phyloP scores from a whole-genome alignment of 2,797 vertebrate genomes.

The Todus mexicanus region DNA sequence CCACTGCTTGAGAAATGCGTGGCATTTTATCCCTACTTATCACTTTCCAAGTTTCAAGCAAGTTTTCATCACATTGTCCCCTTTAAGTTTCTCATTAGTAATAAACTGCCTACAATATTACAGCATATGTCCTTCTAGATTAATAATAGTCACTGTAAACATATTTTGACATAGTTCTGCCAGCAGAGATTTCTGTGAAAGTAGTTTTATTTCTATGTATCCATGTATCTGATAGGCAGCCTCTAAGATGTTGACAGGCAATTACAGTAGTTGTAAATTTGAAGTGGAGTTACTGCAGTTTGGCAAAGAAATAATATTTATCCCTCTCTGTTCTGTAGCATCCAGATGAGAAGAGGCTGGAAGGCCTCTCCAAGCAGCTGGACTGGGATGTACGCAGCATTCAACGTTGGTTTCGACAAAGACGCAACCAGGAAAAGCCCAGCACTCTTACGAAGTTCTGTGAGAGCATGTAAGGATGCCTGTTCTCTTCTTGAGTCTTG shows the following conservation, averaged over 20 bases:
- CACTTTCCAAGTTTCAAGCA: not conserved
- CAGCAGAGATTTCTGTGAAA: not conserved
- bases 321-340: conserved; percentile 78
- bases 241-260: not conserved
- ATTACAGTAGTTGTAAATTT: not conserved
- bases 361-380: conserved; percentile 96
- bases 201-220: not conserved
- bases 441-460: conserved; percentile 95
- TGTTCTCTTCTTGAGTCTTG: not conserved
- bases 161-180: not conserved
- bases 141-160: not conserved
- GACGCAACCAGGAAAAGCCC: conserved; percentile 98
- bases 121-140: not conserved
- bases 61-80: not conserved
- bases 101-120: not conserved
- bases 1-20: not conserved
- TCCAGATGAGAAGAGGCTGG: conserved; percentile 95
- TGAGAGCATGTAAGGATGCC: conserved; percentile 93
- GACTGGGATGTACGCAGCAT: conserved; percentile 98
- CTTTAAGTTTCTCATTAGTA: not conserved
- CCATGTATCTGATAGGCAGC: not conserved
- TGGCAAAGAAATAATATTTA: not conserved
- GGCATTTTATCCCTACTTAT: not conserved
- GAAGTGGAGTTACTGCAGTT: not conserved
- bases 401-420: conserved; percentile 96